Conservation (phyloP, 30 jellyfish, hydroid and myxozoan genomes). For the Nemopilema nomurai region DNA sequence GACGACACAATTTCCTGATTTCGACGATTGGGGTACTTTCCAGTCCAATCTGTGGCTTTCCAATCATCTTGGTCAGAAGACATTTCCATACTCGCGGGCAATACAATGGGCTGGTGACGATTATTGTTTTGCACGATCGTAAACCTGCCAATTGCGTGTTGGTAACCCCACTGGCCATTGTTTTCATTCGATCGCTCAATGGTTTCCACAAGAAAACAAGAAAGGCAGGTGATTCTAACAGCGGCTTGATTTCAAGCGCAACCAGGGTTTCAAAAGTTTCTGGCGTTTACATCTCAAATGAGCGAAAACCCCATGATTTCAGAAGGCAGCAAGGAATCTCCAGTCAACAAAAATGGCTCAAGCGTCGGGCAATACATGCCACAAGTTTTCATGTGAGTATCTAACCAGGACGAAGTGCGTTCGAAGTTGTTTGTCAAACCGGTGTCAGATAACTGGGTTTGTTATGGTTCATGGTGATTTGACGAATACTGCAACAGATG, state of each 20-base stretch:
- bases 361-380: constrained; percentile 59
- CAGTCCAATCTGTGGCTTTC: no score
- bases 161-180: constrained; percentile 13
- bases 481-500: no score
- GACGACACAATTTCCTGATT: background rate
- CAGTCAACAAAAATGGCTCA: constrained; percentile 2
- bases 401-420: background rate
- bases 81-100: background rate
- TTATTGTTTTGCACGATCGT: constrained; percentile 38
- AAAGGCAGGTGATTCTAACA: constrained; percentile 27
- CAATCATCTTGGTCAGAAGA: background rate
- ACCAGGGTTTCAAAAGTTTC: background rate
- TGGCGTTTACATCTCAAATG: background rate
- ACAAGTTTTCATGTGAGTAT: constrained; percentile 54
- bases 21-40: background rate
- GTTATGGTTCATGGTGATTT: background rate
- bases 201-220: constrained; percentile 4
- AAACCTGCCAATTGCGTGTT: constrained; percentile 12
- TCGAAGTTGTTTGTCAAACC: background rate
- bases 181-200: constrained; percentile 27
- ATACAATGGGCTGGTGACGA: background rate
- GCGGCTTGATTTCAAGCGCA: background rate
- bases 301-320: constrained; percentile 24
- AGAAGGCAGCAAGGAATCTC: constrained; percentile 13
- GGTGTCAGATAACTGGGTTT: background rate